Percentiles rank a stretch among this genome's conserved stretches.
phyloP scores from a whole-genome alignment of 2,888 invertebrate genomes.

The Cephus runcator region DNA sequence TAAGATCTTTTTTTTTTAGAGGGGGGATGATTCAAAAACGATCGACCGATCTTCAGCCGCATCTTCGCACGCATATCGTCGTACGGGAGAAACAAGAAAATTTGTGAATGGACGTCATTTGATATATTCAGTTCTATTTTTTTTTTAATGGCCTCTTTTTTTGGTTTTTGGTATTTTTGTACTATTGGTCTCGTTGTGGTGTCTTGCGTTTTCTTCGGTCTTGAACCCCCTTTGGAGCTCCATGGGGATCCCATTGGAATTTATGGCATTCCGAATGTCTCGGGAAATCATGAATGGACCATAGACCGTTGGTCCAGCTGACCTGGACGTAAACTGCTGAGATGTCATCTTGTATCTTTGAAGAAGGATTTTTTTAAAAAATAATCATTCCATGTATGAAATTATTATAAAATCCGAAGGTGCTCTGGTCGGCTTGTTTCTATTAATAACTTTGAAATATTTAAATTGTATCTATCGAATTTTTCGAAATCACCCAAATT shows the following conservation, averaged over 20 bases:
- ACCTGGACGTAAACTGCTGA: slow-evolving; percentile 1
- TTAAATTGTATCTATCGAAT: not conserved
- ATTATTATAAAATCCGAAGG: not conserved
- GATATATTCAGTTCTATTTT: not conserved
- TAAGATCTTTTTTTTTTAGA: not conserved
- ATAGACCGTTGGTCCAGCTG: slow-evolving; percentile 6
- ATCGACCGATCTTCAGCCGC: not conserved
- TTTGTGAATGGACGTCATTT: not conserved
- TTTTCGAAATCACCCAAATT: not conserved
- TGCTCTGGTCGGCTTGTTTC: not conserved
- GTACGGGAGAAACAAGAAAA: not conserved
- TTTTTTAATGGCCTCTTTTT: not conserved
- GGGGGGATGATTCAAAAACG: not conserved
- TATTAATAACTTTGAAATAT: not conserved
- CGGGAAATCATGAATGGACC: slow-evolving; percentile 47
- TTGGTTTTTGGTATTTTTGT: not conserved
- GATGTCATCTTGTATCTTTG: slow-evolving; percentile 10
- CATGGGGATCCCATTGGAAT: slow-evolving; percentile 35
- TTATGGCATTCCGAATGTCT: slow-evolving; percentile 49
- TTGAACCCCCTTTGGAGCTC: slow-evolving; percentile 21
- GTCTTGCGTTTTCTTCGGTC: slow-evolving; percentile 16
- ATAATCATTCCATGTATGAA: not conserved
- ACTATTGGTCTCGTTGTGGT: slow-evolving; percentile 16
- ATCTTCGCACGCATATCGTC: not conserved
- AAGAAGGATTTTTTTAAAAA: not conserved